phyloP scores from a whole-genome alignment of 1,140 invertebrate genomes.

The Argopecten irradians region DNA sequence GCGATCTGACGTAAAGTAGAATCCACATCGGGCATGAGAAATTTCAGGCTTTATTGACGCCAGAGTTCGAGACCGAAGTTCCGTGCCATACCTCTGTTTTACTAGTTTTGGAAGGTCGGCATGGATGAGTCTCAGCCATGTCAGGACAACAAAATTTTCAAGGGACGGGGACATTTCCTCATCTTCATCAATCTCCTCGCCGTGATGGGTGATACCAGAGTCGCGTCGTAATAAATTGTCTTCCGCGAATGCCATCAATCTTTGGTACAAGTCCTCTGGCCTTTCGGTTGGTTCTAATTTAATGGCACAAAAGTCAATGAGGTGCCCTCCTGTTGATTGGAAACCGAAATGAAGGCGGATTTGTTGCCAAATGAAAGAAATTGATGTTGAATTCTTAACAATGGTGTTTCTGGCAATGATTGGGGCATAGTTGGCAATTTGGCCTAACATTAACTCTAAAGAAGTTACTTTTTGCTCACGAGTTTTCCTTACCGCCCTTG shows the following conservation, averaged over 20 bases:
- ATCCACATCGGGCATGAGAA: slow-evolving; percentile 45
- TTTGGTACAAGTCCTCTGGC: slow-evolving; percentile 48
- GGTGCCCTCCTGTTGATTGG: slow-evolving; percentile 40
- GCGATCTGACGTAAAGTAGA: slow-evolving; percentile 42
- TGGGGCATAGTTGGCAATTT: slow-evolving; percentile 44
- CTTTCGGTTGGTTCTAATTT: slow-evolving; percentile 38
- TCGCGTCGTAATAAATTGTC: slow-evolving; percentile 39
- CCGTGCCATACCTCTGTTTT: slow-evolving; percentile 53
- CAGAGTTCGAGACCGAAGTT: slow-evolving; percentile 34
- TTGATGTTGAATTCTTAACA: slow-evolving; percentile 48
- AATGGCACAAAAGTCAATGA: slow-evolving; percentile 37
- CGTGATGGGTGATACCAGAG: slow-evolving; percentile 38
- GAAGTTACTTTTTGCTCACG: not conserved
- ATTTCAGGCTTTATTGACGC: slow-evolving; percentile 42
- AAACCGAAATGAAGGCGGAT: slow-evolving; percentile 50
- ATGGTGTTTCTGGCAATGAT: slow-evolving; percentile 26
- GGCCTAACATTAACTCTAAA: slow-evolving; percentile 38
- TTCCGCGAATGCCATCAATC: slow-evolving; percentile 44
- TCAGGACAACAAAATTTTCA: slow-evolving; percentile 52
- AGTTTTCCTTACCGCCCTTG: not conserved
- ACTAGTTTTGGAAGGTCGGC: slow-evolving; percentile 43
- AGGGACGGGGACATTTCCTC: slow-evolving; percentile 46
- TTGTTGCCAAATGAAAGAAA: slow-evolving; percentile 38
- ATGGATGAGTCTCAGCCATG: slow-evolving; percentile 47
- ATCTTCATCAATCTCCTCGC: slow-evolving; percentile 25